Percentiles rank a stretch among this genome's conserved stretches.
Conservation (phyloP, 2,797 vertebrate genomes). For the Leucoraja ocellata region DNA sequence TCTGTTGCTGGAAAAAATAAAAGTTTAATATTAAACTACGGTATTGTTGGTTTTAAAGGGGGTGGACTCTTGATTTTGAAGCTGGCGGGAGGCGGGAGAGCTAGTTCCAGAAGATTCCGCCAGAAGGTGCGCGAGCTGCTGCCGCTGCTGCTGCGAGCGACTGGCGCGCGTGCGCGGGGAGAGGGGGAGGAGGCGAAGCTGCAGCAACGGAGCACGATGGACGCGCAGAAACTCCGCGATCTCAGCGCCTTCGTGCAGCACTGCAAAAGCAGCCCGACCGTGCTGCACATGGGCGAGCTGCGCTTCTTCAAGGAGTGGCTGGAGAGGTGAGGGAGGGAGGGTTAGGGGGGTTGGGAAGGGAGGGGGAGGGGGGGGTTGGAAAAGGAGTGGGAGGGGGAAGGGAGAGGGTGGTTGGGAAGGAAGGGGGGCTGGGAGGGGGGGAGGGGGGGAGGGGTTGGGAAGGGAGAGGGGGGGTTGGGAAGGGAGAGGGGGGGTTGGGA, state of each 20-base stretch:
- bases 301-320: slow-evolving; percentile 77
- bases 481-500: not conserved
- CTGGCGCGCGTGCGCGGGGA: not conserved
- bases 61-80: not conserved
- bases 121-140: not conserved
- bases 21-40: not conserved
- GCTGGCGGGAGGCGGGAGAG: slow-evolving; percentile 24
- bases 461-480: not conserved
- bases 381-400: too few relatives aligned
- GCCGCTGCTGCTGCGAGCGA: not conserved
- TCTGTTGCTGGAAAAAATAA: not conserved
- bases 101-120: not conserved
- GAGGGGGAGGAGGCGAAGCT: not conserved
- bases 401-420: too few relatives aligned
- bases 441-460: too few relatives aligned
- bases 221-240: slow-evolving; percentile 75
- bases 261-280: slow-evolving; percentile 67
- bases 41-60: not conserved
- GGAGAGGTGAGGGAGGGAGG: slow-evolving; percentile 56
- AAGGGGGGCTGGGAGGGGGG: too few relatives aligned
- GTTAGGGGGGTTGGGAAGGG: too few relatives aligned
- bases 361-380: too few relatives aligned
- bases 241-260: slow-evolving; percentile 78
- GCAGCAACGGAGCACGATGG: slow-evolving; percentile 57
- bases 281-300: slow-evolving; percentile 79